A percentile compares a stretch with the other conserved stretches of the same genome.
These are phyloP conservation scores for Sisor rabdophorus DNA, from an alignment of 2,113 vertebrate genomes.

Conservation along the genomic window DNA sequence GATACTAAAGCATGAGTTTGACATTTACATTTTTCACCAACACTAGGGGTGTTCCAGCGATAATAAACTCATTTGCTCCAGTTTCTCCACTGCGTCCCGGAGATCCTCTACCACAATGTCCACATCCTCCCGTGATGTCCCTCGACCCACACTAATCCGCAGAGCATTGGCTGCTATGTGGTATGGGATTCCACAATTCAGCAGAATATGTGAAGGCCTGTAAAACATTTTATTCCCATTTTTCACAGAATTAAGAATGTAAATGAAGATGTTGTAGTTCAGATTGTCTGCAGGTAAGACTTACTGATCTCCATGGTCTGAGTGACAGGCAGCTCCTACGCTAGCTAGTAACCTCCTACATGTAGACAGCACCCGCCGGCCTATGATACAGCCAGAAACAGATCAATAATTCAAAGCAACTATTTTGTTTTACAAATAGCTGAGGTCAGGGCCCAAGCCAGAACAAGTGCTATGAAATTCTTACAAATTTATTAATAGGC, in stretches of 20 bases:
- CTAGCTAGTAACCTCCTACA: constrained; percentile 83
- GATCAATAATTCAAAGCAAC: constrained; percentile 55
- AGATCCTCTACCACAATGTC: constrained; percentile 84
- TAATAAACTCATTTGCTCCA: constrained; percentile 58
- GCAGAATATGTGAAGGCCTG: constrained; percentile 87
- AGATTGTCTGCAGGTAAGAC: constrained; percentile 34
- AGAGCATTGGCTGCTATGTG: constrained; percentile 80
- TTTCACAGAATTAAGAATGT: background rate
- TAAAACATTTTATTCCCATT: background rate
- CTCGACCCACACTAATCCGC: constrained; percentile 84
- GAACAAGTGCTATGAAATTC: constrained; percentile 5
- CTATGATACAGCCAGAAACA: constrained; percentile 60
- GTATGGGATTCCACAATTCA: constrained; percentile 77
- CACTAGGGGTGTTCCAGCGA: background rate
- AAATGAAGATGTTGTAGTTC: too few relatives aligned
- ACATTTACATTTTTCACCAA: background rate
- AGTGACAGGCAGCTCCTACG: constrained; percentile 91
- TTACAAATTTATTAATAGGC: background rate
- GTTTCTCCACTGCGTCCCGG: constrained; percentile 68
- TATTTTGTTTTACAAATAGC: constrained; percentile 59
- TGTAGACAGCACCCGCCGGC: constrained; percentile 74
- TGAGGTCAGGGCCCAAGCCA: constrained; percentile 46
- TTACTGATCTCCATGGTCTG: constrained; percentile 79
- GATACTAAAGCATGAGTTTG: background rate
- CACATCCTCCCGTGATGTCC: constrained; percentile 77